Evolutionary conservation across 2,888 invertebrate species (phyloP).

Genomic region (Euzophera pinguis): DNA sequence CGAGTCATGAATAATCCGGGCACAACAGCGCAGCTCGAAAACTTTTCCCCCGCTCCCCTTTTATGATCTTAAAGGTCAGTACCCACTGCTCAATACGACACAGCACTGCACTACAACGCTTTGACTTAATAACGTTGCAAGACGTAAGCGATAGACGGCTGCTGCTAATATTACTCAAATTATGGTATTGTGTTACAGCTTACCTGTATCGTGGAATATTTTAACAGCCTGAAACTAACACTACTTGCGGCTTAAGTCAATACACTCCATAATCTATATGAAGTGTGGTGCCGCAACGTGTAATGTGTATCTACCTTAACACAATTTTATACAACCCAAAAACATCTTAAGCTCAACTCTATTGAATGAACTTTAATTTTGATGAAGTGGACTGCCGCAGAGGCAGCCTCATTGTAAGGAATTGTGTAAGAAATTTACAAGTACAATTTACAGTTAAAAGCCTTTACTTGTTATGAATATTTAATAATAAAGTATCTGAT

Average conservation of each 20-base stretch:
- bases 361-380: conserved; percentile 53
- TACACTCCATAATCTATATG: too few species aligned
- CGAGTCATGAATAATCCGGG: conserved; percentile 62
- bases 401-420: conserved; percentile 20
- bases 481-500: not conserved
- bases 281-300: not conserved
- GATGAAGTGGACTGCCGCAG: conserved; percentile 35
- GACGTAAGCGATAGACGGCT: too few species aligned
- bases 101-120: not conserved
- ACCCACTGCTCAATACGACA: not conserved
- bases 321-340: conserved; percentile 30
- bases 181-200: too few species aligned
- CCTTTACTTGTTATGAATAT: conserved; percentile 7
- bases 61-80: conserved; percentile 22
- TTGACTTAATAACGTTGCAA: too few species aligned
- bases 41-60: conserved; percentile 6
- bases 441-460: conserved; percentile 8
- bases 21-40: conserved; percentile 36
- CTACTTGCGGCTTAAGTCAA: too few species aligned
- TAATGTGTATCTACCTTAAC: conserved; percentile 9
- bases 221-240: too few species aligned
- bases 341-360: conserved; percentile 38
- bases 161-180: too few species aligned
- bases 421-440: conserved; percentile 9
- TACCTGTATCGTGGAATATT: too few species aligned